Percentiles rank a stretch among this genome's conserved stretches.
Evolutionary conservation across 2,888 invertebrate species (phyloP).

Genomic region (Melolontha melolontha): DNA sequence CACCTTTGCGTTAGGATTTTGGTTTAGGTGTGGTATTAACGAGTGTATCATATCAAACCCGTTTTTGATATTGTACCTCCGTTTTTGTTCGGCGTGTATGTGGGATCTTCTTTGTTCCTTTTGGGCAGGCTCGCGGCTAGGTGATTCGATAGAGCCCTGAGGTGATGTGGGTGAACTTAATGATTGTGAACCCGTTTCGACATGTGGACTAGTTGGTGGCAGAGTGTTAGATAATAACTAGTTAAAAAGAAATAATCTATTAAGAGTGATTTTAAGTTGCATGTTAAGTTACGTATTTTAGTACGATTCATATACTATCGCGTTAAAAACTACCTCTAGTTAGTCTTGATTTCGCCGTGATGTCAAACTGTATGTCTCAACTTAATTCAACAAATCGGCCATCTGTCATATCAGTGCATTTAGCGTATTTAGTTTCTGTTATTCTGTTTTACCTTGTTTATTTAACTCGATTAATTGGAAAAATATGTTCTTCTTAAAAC

Average conservation of each 20-base stretch:
- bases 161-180: slow-evolving; percentile 75
- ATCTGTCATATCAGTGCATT: too few species aligned
- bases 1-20: slow-evolving; percentile 91
- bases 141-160: slow-evolving; percentile 62
- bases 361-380: too few species aligned
- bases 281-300: too few species aligned
- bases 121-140: slow-evolving; percentile 68
- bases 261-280: too few species aligned
- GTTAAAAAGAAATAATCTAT: slow-evolving; percentile 41
- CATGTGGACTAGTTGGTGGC: slow-evolving; percentile 35
- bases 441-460: too few species aligned
- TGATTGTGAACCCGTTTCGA: slow-evolving; percentile 63
- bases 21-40: slow-evolving; percentile 90
- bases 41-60: slow-evolving; percentile 95
- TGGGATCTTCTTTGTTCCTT: slow-evolving; percentile 86
- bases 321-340: too few species aligned
- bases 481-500: too few species aligned
- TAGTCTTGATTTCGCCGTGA: too few species aligned
- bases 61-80: slow-evolving; percentile 95
- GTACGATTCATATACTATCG: too few species aligned
- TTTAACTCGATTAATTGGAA: too few species aligned
- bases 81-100: slow-evolving; percentile 95
- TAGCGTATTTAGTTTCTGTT: too few species aligned
- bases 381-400: too few species aligned
- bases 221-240: slow-evolving; percentile 55